Evolutionary conservation across 2,888 invertebrate species (phyloP), one percentile per base, ranked within the genome.

Genomic region (Drosophila histrio): DNA sequence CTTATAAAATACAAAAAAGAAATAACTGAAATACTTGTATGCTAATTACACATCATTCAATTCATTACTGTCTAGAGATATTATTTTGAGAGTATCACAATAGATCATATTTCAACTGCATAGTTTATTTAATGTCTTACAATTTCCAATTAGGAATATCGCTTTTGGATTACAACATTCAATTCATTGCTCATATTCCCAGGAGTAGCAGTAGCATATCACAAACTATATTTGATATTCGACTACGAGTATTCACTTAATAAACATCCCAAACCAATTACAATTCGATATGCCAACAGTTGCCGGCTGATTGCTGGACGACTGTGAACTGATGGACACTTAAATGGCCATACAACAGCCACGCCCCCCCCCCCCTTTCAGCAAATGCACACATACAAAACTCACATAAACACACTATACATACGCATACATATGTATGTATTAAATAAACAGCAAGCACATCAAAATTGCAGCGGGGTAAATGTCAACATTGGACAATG

Each of bases 401-500:
- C 11, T 11, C 2, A 41, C 6, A 44, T 32, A 41, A 9, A 19
- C 9, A 26, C 15, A 21, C 28, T 2, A 28, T 36, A 19, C 11
- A 13, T 1, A 24, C 9, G 15, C 8, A 24, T 7, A 30, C 9
- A n/a, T 30, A 24, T 32, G 26, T 24, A 56, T 30, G 19, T 38
- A 34, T 52, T 59, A 54, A 63, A 70, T 58, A 43, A 58, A 54
- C 62, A 63, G 44, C 57, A 62, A 58, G 57, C 50, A 32, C 64
- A 38, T 21, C 39, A 50, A 62, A 72, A 71, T 61, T 72, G 54
- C 70, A 73, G 22, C 57, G 56, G 56, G 47, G 60, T 60, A 70
- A 75, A 66, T 73, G 73, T 69, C 78, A 79, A 70, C 60, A 72
- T 65, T 61, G 61, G 38, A 50, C 65, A 52, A 32, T 63, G 36